A percentile compares a stretch with the other conserved stretches of the same genome.
phyloP scores from a whole-genome alignment of 2,888 invertebrate genomes.

The Meta bourneti region DNA sequence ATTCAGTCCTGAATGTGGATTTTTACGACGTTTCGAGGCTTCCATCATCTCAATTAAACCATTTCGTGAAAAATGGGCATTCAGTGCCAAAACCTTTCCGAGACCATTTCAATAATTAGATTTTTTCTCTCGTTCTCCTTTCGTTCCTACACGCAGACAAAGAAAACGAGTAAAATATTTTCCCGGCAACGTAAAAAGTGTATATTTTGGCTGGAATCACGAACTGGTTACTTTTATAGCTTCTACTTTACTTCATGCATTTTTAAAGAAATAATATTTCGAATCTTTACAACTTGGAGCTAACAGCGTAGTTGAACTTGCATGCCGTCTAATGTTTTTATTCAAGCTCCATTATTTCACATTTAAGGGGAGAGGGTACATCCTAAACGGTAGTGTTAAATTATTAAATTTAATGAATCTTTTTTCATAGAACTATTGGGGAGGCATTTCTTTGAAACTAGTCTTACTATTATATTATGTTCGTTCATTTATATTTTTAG shows the following conservation, averaged over 20 bases:
- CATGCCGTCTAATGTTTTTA: not conserved
- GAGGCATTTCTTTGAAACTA: too few species aligned
- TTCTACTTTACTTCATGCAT: slow-evolving; percentile 18
- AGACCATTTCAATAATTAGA: slow-evolving; percentile 59
- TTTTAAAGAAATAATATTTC: not conserved
- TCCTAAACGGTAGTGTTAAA: too few species aligned
- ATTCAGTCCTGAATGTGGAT: slow-evolving; percentile 13
- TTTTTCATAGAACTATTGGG: too few species aligned
- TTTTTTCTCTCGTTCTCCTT: slow-evolving; percentile 27
- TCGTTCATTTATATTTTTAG: too few species aligned
- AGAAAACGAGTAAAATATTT: slow-evolving; percentile 33
- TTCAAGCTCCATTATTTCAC: not conserved
- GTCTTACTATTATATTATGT: too few species aligned
- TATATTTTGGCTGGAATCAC: not conserved
- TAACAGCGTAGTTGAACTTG: slow-evolving; percentile 19
- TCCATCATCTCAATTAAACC: slow-evolving; percentile 36
- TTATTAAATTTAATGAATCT: too few species aligned
- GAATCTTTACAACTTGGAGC: not conserved
- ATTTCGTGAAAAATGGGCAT: slow-evolving; percentile 57
- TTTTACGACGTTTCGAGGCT: slow-evolving; percentile 14
- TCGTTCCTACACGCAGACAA: slow-evolving; percentile 32
- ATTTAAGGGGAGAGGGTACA: not conserved
- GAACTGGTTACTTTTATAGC: slow-evolving; percentile 4
- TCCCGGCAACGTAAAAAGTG: slow-evolving; percentile 1
- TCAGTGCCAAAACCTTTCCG: slow-evolving; percentile 41